Conservation (phyloP, 1,140 invertebrate species). For the Drosophila equinoxialis region DNA sequence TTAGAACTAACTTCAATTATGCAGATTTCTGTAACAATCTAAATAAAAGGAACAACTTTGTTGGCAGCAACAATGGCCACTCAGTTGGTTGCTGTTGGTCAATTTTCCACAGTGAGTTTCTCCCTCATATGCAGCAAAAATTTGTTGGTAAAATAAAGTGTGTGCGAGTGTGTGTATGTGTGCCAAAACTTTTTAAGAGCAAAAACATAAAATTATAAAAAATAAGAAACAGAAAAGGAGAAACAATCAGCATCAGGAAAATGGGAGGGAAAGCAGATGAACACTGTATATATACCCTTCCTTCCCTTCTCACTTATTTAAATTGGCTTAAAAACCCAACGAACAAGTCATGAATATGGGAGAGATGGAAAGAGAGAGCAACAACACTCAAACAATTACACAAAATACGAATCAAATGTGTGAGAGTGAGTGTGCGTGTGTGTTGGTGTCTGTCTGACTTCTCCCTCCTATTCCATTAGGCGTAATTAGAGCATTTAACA, state of each 20-base stretch:
- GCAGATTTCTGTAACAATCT: constrained; percentile 49
- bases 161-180: constrained; percentile 22
- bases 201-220: constrained; percentile 35
- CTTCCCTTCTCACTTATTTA: constrained; percentile 46
- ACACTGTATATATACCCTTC: constrained; percentile 5
- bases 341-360: constrained; percentile 74
- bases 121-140: background rate
- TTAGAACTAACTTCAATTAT: constrained; percentile 72
- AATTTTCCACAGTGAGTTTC: constrained; percentile 19
- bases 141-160: constrained; percentile 15
- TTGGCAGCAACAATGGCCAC: constrained; percentile 25
- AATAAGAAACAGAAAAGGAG: constrained; percentile 36
- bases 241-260: background rate
- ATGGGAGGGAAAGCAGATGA: constrained; percentile 23
- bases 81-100: constrained; percentile 18
- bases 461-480: constrained; percentile 69
- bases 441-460: constrained; percentile 27
- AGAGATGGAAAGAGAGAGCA: constrained; percentile 27
- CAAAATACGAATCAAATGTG: constrained; percentile 34
- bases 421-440: constrained; percentile 15
- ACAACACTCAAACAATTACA: constrained; percentile 62
- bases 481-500: constrained; percentile 80
- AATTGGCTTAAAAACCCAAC: constrained; percentile 79
- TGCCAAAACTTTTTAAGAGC: constrained; percentile 54
- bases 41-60: constrained; percentile 26